A percentile compares a stretch with the other conserved stretches of the same genome.
phyloP scores from a whole-genome alignment of 2,113 vertebrate species.

The Heterotilapia buettikoferi region DNA sequence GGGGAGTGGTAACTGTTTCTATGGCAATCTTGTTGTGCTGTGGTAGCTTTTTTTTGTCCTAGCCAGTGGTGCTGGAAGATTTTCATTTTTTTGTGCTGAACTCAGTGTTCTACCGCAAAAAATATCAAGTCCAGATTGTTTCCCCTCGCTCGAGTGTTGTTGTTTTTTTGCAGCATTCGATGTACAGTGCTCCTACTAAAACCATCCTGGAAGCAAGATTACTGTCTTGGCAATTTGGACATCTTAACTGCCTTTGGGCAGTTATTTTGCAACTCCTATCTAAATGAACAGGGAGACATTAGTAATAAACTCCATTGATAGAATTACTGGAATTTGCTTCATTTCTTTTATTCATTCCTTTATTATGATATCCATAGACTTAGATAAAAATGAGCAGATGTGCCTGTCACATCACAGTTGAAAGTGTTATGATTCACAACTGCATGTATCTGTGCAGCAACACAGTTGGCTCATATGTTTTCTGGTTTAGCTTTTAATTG shows the following conservation, averaged over 20 bases:
- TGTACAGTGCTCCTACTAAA: neutral
- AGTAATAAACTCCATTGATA: neutral
- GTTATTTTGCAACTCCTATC: neutral
- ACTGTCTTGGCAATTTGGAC: neutral
- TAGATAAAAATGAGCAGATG: neutral
- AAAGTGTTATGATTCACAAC: neutral
- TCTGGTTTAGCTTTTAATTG: neutral
- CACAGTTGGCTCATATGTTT: neutral
- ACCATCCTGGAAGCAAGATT: neutral
- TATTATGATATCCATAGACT: neutral
- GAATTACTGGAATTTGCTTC: neutral
- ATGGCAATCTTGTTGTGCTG: conserved; percentile 2
- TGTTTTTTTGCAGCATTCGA: neutral
- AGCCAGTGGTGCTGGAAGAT: neutral
- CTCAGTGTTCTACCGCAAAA: neutral
- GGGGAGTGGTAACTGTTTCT: conserved; percentile 26
- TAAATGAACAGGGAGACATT: neutral
- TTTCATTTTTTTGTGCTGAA: neutral
- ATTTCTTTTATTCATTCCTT: neutral
- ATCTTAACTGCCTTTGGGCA: neutral
- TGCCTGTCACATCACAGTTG: neutral
- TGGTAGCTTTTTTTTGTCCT: neutral
- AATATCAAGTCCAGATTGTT: neutral
- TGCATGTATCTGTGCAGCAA: neutral
- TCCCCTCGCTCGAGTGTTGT: neutral